Evolutionary conservation across 2,888 invertebrate genomes (phyloP).

Genomic region (Halictus ligatus): DNA sequence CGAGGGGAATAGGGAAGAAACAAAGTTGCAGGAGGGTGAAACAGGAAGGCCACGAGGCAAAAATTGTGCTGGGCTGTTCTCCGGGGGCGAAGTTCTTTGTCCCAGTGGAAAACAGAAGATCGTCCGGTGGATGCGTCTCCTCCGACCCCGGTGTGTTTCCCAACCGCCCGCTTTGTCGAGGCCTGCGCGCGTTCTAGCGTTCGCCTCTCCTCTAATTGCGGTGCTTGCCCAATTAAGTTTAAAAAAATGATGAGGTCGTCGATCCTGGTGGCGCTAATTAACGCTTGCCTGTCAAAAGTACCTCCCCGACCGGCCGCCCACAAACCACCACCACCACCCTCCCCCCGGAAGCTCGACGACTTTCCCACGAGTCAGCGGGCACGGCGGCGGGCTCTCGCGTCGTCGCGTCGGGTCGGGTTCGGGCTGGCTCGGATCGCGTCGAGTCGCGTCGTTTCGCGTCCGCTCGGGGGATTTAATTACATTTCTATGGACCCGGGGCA

Average conservation of each 20-base stretch:
- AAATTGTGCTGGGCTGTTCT: constrained; percentile 23
- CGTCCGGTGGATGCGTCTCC: constrained; percentile 37
- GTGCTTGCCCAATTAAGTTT: constrained; percentile 65
- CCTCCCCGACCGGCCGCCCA: background rate
- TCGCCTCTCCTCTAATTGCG: constrained; percentile 56
- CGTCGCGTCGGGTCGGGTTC: constrained; percentile 42
- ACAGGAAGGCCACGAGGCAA: background rate
- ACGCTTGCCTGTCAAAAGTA: constrained; percentile 70
- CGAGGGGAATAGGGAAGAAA: background rate
- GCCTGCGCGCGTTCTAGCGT: background rate
- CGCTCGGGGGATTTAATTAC: constrained; percentile 77
- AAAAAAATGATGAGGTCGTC: constrained; percentile 62
- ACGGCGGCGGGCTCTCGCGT: constrained; percentile 35
- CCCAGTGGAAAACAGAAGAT: constrained; percentile 42
- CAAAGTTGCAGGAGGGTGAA: background rate
- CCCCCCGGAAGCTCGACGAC: constrained; percentile 38
- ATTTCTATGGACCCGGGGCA: constrained; percentile 73
- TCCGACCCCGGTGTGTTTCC: background rate
- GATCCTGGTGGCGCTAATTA: constrained; percentile 73
- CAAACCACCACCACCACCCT: background rate
- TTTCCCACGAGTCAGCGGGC: constrained; percentile 67
- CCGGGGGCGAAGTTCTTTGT: constrained; percentile 51
- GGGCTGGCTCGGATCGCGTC: background rate
- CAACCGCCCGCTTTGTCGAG: background rate
- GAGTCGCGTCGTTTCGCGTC: constrained; percentile 63